Evolutionary conservation across 1,140 invertebrate species (phyloP), one percentile per base, ranked within the genome.

Genomic region (Agrypnia vestita): DNA sequence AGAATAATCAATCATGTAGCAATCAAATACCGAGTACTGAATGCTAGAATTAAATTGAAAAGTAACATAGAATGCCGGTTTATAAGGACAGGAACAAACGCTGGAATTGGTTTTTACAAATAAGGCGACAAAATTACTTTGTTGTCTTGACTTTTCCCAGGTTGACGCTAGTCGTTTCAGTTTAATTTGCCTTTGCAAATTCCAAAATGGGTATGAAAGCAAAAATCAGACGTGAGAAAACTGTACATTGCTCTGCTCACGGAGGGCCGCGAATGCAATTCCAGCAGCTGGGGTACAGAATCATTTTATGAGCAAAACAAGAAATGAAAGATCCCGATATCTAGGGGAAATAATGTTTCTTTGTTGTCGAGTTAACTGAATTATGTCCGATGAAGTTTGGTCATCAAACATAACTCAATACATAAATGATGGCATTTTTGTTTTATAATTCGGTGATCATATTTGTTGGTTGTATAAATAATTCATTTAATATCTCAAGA

Each of bases 171-270:
- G 80, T 21, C 64, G 76, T 80, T 77, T 78, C 56, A 76, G 78
- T 82, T 82, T 77, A 82, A 80, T 82, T 82, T 80, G 79, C 78
- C 79, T 79, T 35, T 82, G 74, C 81, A 79, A 82, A 82, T 77
- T 82, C 79, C 78, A 12, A 76, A 74, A 77, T 74, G 62, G 51
- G 69, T 46, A 69, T 19, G 61, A 69, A 17, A 74, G 75, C 73
- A 35, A 64, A 78, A 76, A 80, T 80, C 81, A 80, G 81, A 82
- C 81, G 81, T 82, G 81, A 82, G 79, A 80, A 74, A 82, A 82
- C 81, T 80, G 73, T 79, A 78, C 69, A 80, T 80, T 78, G 78
- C 55, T 35, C 76, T 56, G 64, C 73, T 80, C 64, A 69, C 17
- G 64, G 15, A 44, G n/a, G 44, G 7, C 6, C 35, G 44, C 21